Percentiles rank a stretch among this genome's conserved stretches.
Conservation (phyloP, 2,113 vertebrate species). For the Cinclus cinclus region DNA sequence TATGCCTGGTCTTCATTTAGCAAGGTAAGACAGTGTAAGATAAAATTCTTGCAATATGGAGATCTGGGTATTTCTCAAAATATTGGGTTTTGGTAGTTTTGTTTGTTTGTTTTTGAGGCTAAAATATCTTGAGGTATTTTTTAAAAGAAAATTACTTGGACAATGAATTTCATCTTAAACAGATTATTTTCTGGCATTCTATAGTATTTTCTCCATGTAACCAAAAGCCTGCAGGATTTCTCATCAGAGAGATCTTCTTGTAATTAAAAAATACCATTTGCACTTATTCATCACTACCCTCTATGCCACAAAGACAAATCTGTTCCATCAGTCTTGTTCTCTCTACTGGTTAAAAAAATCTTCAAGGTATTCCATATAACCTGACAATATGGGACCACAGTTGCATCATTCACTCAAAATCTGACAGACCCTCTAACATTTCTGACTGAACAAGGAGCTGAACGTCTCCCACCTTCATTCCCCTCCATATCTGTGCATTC, state of each 20-base stretch:
- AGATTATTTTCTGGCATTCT: background rate
- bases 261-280: constrained; percentile 22
- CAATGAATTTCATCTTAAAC: background rate
- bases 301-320: constrained; percentile 1
- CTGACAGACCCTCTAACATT: background rate
- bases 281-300: background rate
- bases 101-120: background rate
- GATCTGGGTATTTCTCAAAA: background rate
- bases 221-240: background rate
- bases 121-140: background rate
- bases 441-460: background rate
- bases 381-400: background rate
- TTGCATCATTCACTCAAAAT: background rate
- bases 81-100: background rate
- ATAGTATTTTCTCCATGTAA: background rate
- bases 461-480: background rate
- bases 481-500: background rate
- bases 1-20: background rate
- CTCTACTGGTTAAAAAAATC: background rate
- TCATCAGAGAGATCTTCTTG: background rate
- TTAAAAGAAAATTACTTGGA: background rate
- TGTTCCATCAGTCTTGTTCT: background rate
- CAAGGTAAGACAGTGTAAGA: background rate
- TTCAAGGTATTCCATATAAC: background rate
- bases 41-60: background rate